Percentiles rank a stretch among this genome's conserved stretches.
phyloP scores from a whole-genome alignment of 2,888 invertebrate species.

The Epinotia ramella region DNA sequence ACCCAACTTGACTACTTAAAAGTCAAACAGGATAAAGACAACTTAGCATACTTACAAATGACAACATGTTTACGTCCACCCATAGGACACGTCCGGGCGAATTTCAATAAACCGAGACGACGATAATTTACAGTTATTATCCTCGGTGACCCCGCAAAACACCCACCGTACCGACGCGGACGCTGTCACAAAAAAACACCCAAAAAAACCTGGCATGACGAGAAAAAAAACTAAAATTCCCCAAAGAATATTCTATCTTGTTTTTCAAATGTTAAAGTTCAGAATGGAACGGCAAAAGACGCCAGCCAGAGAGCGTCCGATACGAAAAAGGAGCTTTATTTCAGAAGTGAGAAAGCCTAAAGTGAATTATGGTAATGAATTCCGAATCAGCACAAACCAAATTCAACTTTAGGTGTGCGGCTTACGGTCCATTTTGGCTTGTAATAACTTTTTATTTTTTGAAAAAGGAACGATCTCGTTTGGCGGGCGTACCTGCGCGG shows the following conservation, averaged over 20 bases:
- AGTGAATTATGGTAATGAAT: slow-evolving; percentile 80
- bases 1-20: neutral
- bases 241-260: slow-evolving; percentile 61
- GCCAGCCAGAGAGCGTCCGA: slow-evolving; percentile 59
- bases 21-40: slow-evolving; percentile 10
- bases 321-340: slow-evolving; percentile 83
- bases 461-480: slow-evolving; percentile 81
- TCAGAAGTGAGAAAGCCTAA: slow-evolving; percentile 82
- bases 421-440: slow-evolving; percentile 58
- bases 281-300: slow-evolving; percentile 49
- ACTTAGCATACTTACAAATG: slow-evolving; percentile 27
- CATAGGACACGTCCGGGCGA: slow-evolving; percentile 67
- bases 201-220: slow-evolving; percentile 81
- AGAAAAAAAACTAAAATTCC: slow-evolving; percentile 68
- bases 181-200: slow-evolving; percentile 79
- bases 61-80: slow-evolving; percentile 31
- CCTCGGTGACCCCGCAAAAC: slow-evolving; percentile 84
- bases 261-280: slow-evolving; percentile 51
- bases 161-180: slow-evolving; percentile 77
- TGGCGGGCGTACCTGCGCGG: slow-evolving; percentile 83
- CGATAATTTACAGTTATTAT: slow-evolving; percentile 85
- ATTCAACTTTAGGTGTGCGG: slow-evolving; percentile 49
- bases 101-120: slow-evolving; percentile 82
- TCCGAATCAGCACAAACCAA: slow-evolving; percentile 51
- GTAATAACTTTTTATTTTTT: slow-evolving; percentile 48